Evolutionary conservation across 1,140 invertebrate species (phyloP), one percentile per base, ranked within the genome.

Genomic region (Ridgeia piscesae): DNA sequence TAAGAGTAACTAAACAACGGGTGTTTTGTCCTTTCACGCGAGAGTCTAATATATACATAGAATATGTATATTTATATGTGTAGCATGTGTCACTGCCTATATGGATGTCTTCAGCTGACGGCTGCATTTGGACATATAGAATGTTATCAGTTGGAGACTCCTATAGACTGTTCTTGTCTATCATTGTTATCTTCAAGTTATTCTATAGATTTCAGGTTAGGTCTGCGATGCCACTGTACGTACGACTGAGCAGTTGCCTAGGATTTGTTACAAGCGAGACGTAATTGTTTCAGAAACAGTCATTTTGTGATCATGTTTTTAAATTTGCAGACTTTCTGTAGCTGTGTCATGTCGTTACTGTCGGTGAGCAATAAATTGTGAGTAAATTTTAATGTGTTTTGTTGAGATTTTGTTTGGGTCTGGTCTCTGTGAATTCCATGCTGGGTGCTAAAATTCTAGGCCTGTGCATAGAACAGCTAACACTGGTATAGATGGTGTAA

Each of bases 31-130:
- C 58, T 77, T 77, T 77, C 58, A 77, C 58, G 27, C 58, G 58
- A 77, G 58, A 77, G 58, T 31, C 58, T 77, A 77, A 77, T 77
- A 77, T 77, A 77, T 77, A 77, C 58, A 77, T 77, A 77, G 58
- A 77, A 77, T 77, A 77, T 77, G 14, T 77, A 77, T 77, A 77
- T 77, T 77, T 77, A 77, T 77, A 77, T 77, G 58, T 77, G 58
- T 77, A 77, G 58, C 58, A 77, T 77, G 27, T 77, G 17, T 77
- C 58, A 77, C 58, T 77, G 58, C 58, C 58, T 77, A 77, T 77
- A 77, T 4, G 14, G 58, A 77, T 77, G 58, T 77, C 58, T 77
- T 77, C 58, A 77, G 58, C 58, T 77, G 58, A 31, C 27, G 14
- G 27, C 58, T 77, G 58, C 27, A 77, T 77, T 77, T 77, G 58